Evolutionary conservation across 2,113 vertebrate genomes (phyloP).

Genomic region (Cacatua alba): DNA sequence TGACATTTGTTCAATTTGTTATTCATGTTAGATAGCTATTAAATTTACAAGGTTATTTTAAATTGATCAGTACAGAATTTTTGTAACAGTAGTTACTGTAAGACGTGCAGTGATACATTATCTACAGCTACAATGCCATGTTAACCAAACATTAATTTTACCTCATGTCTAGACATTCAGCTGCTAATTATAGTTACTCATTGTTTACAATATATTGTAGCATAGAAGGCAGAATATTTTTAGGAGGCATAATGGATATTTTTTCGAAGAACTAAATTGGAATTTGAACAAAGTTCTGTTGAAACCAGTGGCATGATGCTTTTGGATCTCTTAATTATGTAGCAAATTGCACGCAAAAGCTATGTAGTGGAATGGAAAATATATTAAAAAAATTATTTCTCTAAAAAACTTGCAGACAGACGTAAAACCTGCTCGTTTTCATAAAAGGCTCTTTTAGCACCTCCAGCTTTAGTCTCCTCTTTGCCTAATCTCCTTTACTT

Average conservation of each 20-base stretch:
- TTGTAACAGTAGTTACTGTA: not conserved
- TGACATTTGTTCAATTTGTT: conserved; percentile 64
- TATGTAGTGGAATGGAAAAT: not conserved
- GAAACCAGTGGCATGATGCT: not conserved
- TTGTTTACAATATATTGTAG: not conserved
- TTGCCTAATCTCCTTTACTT: not conserved
- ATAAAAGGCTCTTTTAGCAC: not conserved
- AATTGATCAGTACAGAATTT: conserved; percentile 25
- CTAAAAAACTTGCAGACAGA: not conserved
- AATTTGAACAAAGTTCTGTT: not conserved
- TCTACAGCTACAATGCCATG: not conserved
- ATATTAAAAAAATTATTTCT: not conserved
- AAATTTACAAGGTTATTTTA: conserved; percentile 61
- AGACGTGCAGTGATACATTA: not conserved
- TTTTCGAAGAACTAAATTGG: not conserved
- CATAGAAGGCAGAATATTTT: not conserved
- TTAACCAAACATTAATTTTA: conserved; percentile 10
- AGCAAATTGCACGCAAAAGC: not conserved
- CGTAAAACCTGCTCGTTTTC: not conserved
- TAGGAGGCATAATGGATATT: not conserved
- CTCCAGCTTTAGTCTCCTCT: not conserved
- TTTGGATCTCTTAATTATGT: not conserved
- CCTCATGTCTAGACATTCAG: not conserved
- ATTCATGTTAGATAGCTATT: conserved; percentile 44
- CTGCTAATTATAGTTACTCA: not conserved